phyloP scores from a whole-genome alignment of 1,140 invertebrate species.

The Heliconius congener region DNA sequence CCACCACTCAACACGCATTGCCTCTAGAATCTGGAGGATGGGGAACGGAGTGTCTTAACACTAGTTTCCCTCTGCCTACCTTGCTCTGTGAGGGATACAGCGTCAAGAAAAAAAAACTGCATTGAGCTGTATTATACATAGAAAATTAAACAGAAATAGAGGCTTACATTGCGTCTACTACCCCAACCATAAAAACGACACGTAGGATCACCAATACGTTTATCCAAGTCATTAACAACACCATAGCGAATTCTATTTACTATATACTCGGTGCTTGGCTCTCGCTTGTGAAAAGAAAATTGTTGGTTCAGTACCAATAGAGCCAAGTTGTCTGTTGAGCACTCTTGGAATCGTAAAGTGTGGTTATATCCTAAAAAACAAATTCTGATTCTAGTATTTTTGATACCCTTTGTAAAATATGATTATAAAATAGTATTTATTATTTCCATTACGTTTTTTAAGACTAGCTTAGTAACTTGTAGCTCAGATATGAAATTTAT shows the following conservation, averaged over 20 bases:
- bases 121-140: not conserved
- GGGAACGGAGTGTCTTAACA: too few relatives aligned
- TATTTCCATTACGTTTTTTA: too few relatives aligned
- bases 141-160: not conserved
- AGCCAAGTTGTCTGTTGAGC: conserved; percentile 59
- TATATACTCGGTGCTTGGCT: conserved; percentile 51
- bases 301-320: conserved; percentile 56
- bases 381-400: conserved; percentile 58
- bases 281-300: conserved; percentile 54
- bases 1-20: too few relatives aligned
- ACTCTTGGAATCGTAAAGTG: conserved; percentile 49
- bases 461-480: too few relatives aligned
- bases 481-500: too few relatives aligned
- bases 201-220: conserved; percentile 33
- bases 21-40: too few relatives aligned
- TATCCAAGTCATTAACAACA: conserved; percentile 24
- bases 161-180: conserved; percentile 65
- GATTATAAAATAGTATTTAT: not conserved
- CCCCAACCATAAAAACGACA: conserved; percentile 66
- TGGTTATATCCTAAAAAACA: conserved; percentile 61
- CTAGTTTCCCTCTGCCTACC: too few relatives aligned
- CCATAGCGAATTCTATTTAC: conserved; percentile 63
- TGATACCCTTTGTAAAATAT: not conserved
- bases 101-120: too few relatives aligned
- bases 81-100: too few relatives aligned